Percentiles rank a stretch among this genome's conserved stretches.
Conservation (phyloP, 2,113 vertebrate species). For the Trachemys scripta region DNA sequence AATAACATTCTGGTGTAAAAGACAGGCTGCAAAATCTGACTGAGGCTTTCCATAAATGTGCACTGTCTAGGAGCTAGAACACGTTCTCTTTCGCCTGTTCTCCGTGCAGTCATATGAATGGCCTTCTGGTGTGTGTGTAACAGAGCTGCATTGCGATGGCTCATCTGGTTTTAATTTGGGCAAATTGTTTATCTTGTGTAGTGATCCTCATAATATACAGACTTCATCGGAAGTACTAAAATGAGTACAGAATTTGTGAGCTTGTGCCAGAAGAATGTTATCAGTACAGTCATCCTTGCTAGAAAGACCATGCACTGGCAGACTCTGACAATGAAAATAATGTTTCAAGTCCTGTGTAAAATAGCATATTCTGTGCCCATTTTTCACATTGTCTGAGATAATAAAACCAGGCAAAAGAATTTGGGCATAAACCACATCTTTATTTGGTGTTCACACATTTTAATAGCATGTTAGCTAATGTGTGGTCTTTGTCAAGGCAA, state of each 20-base stretch:
- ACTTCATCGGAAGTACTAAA: not conserved
- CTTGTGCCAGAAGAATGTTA: not conserved
- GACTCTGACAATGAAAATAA: not conserved
- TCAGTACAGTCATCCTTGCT: not conserved
- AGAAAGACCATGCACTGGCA: not conserved
- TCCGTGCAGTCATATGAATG: not conserved
- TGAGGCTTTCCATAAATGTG: not conserved
- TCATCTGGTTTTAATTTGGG: not conserved
- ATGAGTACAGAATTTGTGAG: not conserved
- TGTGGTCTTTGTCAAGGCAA: not conserved
- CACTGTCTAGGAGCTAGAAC: not conserved
- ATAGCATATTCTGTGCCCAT: not conserved
- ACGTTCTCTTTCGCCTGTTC: not conserved
- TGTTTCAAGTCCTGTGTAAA: not conserved
- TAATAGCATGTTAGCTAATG: slow-evolving; percentile 12
- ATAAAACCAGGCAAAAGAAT: not conserved
- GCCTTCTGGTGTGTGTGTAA: not conserved
- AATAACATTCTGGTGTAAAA: not conserved
- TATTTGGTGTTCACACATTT: not conserved
- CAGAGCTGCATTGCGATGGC: not conserved
- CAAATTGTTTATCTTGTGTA: not conserved
- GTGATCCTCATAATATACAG: not conserved
- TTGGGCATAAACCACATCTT: not conserved
- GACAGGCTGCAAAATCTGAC: slow-evolving; percentile 1
- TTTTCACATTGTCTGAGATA: not conserved